A percentile compares a stretch with the other conserved stretches of the same genome.
Conservation (phyloP, 1,140 invertebrate species). For the Lepidurus apus region DNA sequence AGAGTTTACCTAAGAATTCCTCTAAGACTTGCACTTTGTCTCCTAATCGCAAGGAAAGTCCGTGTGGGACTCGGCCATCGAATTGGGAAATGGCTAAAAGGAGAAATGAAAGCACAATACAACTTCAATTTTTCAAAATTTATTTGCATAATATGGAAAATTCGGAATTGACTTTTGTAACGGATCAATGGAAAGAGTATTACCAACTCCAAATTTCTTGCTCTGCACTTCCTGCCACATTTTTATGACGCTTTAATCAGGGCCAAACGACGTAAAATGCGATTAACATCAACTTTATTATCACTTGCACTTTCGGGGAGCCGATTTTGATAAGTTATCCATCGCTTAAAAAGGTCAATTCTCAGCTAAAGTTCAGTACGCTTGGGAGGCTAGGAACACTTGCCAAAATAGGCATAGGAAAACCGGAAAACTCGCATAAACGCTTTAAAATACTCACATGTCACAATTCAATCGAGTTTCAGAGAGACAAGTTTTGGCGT, state of each 20-base stretch:
- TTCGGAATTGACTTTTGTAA: background rate
- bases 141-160: background rate
- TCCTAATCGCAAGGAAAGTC: slow-evolving; percentile 77
- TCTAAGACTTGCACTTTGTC: slow-evolving; percentile 85
- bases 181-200: background rate
- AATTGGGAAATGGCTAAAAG: slow-evolving; percentile 82
- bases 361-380: background rate
- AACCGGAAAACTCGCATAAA: background rate
- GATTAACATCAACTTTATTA: background rate
- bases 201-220: background rate
- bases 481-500: too few relatives aligned
- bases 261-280: background rate
- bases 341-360: background rate
- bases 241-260: background rate
- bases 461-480: too few relatives aligned
- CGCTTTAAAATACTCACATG: background rate
- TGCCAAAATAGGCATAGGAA: background rate
- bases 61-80: slow-evolving; percentile 72
- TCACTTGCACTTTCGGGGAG: slow-evolving; percentile 6
- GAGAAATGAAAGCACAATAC: slow-evolving; percentile 40
- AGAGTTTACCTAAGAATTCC: slow-evolving; percentile 66
- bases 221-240: background rate
- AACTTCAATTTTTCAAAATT: background rate
- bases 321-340: background rate
- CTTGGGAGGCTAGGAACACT: background rate